Evolutionary conservation across 1,140 invertebrate species (phyloP).

Genomic region (Homarus americanus): DNA sequence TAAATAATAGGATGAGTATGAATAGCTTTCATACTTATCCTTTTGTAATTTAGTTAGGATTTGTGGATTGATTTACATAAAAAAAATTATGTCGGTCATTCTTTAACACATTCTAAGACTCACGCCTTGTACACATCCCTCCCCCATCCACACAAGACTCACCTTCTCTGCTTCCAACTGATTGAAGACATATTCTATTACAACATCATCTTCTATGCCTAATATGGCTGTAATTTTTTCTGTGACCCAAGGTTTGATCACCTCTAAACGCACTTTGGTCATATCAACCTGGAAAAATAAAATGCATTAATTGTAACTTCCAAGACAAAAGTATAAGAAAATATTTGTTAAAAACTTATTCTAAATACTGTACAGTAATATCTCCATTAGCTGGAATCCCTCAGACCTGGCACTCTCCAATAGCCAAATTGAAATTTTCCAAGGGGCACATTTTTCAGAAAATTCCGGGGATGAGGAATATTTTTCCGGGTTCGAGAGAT

Average conservation of each 20-base stretch:
- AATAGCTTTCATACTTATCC: slow-evolving; percentile 55
- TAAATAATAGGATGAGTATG: slow-evolving; percentile 58
- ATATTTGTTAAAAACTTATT: too few species aligned
- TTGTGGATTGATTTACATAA: slow-evolving; percentile 34
- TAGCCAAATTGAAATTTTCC: too few species aligned
- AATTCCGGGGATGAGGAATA: too few species aligned
- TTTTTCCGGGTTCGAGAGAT: too few species aligned
- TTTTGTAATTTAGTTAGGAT: slow-evolving; percentile 36
- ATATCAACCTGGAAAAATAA: slow-evolving; percentile 91
- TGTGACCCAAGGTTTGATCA: slow-evolving; percentile 99
- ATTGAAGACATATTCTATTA: slow-evolving; percentile 99
- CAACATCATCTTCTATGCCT: slow-evolving; percentile 98
- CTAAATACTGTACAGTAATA: too few species aligned
- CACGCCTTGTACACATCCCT: neutral
- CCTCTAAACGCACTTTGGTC: slow-evolving; percentile 98
- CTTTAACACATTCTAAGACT: neutral
- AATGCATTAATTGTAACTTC: neutral
- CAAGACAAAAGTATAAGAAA: too few species aligned
- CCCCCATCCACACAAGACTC: slow-evolving; percentile 56
- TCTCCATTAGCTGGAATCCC: too few species aligned
- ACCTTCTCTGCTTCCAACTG: slow-evolving; percentile 95
- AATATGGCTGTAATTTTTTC: slow-evolving; percentile 96
- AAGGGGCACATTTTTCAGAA: too few species aligned
- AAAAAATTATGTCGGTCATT: slow-evolving; percentile 49
- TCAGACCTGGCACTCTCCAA: too few species aligned